A percentile compares a stretch with the other conserved stretches of the same genome.
These are phyloP conservation scores for Streptopelia turtur DNA, from an alignment of 2,797 vertebrate genomes.

Conservation along the genomic window DNA sequence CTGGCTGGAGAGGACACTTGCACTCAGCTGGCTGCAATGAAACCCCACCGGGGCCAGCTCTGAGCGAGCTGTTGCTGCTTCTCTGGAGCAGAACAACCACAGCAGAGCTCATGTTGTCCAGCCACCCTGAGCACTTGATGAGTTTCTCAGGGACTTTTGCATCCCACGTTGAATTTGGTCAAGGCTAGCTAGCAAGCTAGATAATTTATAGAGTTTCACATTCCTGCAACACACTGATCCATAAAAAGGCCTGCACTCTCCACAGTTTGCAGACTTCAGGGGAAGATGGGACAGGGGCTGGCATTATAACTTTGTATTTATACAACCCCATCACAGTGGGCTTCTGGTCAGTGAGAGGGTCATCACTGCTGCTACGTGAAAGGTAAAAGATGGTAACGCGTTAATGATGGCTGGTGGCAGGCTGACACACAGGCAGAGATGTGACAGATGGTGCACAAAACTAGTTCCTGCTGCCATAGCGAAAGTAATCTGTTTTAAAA, in stretches of 20 bases:
- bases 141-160: background rate
- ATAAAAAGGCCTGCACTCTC: background rate
- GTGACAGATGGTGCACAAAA: background rate
- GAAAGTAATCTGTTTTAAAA: constrained; percentile 17
- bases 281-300: background rate
- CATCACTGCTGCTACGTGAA: background rate
- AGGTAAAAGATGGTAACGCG: background rate
- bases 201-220: accelerated
- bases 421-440: background rate
- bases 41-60: background rate
- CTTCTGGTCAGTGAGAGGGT: background rate
- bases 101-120: background rate
- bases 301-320: background rate
- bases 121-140: accelerated
- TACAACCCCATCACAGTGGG: background rate
- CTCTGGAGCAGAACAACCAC: background rate
- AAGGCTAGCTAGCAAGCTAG: background rate
- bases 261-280: background rate
- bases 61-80: background rate
- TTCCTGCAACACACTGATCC: background rate
- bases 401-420: background rate
- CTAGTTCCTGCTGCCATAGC: background rate
- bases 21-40: accelerated
- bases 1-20: background rate
- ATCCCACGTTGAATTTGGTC: background rate